A percentile compares a stretch with the other conserved stretches of the same genome.
Conservation (phyloP, 1,140 invertebrate species). For the Harpegnathos saltator region DNA sequence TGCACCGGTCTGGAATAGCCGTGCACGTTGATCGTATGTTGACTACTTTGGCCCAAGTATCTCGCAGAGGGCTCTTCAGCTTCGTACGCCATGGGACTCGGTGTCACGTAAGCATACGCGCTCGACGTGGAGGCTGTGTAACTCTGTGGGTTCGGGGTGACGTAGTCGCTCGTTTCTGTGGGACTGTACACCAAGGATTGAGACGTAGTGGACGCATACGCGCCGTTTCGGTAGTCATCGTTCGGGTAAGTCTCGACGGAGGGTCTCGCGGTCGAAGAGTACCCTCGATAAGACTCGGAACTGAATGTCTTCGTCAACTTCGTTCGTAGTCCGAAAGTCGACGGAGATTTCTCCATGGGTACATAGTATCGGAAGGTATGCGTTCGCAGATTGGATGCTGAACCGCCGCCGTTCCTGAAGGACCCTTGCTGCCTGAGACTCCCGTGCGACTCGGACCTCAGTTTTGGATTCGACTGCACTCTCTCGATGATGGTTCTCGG, state of each 20-base stretch:
- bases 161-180: slow-evolving; percentile 9
- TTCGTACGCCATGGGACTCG: slow-evolving; percentile 26
- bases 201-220: slow-evolving; percentile 25
- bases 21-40: slow-evolving; percentile 16
- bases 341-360: slow-evolving; percentile 9
- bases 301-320: slow-evolving; percentile 74
- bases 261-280: slow-evolving; percentile 56
- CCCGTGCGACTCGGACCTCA: not conserved
- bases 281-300: slow-evolving; percentile 63
- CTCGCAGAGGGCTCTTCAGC: not conserved
- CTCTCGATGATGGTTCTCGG: slow-evolving; percentile 83
- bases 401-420: not conserved
- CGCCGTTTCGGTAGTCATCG: slow-evolving; percentile 37
- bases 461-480: slow-evolving; percentile 65
- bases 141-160: slow-evolving; percentile 16
- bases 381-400: not conserved
- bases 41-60: slow-evolving; percentile 3
- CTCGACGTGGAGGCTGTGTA: slow-evolving; percentile 24
- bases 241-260: slow-evolving; percentile 58
- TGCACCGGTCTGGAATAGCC: slow-evolving; percentile 2
- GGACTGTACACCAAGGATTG: slow-evolving; percentile 31
- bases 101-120: slow-evolving; percentile 33
- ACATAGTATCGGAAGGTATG: slow-evolving; percentile 2
- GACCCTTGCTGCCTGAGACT: not conserved
- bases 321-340: slow-evolving; percentile 77